Percentiles rank a stretch among this genome's conserved stretches.
These are phyloP conservation scores for Lasioglossum lativentre DNA, from an alignment of 2,888 invertebrate species.

Conservation along the genomic window DNA sequence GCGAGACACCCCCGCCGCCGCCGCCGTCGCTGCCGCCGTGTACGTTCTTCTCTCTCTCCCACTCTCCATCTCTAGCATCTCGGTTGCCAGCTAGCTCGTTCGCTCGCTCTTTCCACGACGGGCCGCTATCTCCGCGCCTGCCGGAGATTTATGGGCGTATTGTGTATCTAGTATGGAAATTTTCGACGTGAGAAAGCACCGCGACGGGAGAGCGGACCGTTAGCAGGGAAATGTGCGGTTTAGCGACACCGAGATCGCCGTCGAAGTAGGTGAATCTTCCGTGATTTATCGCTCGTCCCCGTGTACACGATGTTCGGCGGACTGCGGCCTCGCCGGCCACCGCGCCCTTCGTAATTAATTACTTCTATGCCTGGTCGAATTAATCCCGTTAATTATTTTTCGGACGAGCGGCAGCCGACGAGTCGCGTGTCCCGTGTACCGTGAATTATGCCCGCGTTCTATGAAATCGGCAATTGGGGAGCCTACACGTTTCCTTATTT, in stretches of 20 bases:
- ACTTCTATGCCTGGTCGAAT: constrained; percentile 37
- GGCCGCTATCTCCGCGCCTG: constrained; percentile 51
- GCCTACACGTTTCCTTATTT: too few relatives aligned
- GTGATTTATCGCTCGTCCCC: constrained; percentile 58
- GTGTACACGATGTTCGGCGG: constrained; percentile 42
- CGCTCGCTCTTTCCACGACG: constrained; percentile 34
- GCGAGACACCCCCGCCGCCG: background rate
- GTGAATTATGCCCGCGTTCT: background rate
- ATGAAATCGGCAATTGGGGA: background rate
- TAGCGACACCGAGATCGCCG: constrained; percentile 61
- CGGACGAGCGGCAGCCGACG: background rate
- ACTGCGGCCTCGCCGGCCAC: constrained; percentile 29
- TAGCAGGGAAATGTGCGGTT: constrained; percentile 52
- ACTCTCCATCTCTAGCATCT: background rate
- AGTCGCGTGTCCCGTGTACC: background rate
- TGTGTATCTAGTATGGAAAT: constrained; percentile 66
- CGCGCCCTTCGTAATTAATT: constrained; percentile 47
- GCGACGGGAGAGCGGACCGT: constrained; percentile 50
- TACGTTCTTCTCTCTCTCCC: background rate
- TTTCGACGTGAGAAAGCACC: constrained; percentile 63
- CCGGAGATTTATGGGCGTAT: constrained; percentile 64
- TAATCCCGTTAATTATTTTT: constrained; percentile 50
- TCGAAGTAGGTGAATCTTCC: constrained; percentile 67
- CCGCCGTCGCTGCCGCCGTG: too few relatives aligned
- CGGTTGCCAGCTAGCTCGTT: background rate